Evolutionary conservation across 2,113 vertebrate species (phyloP).

Genomic region (Neoarius graeffei): DNA sequence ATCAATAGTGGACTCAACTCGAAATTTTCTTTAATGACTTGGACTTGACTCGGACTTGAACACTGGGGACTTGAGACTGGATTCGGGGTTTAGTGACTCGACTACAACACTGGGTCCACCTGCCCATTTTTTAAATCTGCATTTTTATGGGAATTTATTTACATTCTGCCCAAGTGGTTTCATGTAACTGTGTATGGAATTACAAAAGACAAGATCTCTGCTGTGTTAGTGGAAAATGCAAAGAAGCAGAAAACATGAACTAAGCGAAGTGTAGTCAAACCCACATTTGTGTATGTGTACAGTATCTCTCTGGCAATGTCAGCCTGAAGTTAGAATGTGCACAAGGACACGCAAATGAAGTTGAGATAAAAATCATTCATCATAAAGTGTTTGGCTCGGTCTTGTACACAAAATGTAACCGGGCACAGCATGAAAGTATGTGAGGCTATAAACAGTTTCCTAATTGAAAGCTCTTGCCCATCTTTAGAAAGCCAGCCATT

Average conservation of each 20-base stretch:
- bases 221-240: neutral
- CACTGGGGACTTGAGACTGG: too few relatives aligned
- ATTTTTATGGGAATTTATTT: neutral
- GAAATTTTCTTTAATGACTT: too few relatives aligned
- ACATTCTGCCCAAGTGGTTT: neutral
- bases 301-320: neutral
- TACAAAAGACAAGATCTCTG: neutral
- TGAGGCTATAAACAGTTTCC: constrained; percentile 60
- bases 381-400: constrained; percentile 41
- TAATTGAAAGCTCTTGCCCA: constrained; percentile 66
- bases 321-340: constrained; percentile 26
- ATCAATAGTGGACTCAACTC: too few relatives aligned
- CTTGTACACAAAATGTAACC: constrained; percentile 57
- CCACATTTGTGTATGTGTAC: neutral
- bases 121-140: neutral
- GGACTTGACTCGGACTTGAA: too few relatives aligned
- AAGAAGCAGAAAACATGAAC: neutral
- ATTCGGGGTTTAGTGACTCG: too few relatives aligned
- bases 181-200: neutral
- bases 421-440: constrained; percentile 57
- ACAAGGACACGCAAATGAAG: constrained; percentile 40
- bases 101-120: neutral
- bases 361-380: constrained; percentile 42
- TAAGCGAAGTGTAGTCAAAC: neutral
- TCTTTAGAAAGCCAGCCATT: constrained; percentile 62